Evolutionary conservation across 2,888 invertebrate genomes (phyloP).

Genomic region (Pandemis heparana): DNA sequence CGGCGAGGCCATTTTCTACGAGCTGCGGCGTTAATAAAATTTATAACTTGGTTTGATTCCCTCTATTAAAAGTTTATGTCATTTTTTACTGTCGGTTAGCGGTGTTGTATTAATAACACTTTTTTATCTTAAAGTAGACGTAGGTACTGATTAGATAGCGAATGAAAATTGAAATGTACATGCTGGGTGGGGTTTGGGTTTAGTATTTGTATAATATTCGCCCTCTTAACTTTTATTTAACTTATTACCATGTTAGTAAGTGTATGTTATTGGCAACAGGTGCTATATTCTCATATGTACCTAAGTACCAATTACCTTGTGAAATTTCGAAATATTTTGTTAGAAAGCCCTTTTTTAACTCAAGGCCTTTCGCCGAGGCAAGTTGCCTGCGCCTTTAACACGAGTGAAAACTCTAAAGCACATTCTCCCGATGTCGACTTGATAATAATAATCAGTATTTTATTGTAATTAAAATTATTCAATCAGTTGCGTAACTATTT

Average conservation of each 20-base stretch:
- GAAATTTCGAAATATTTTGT: background rate
- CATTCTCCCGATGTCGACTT: background rate
- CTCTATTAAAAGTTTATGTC: background rate
- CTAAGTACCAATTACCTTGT: background rate
- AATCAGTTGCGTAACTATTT: background rate
- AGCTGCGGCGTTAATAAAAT: background rate
- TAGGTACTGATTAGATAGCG: background rate
- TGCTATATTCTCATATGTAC: too few species aligned
- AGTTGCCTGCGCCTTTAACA: background rate
- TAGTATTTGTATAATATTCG: background rate
- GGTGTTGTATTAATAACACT: slow-evolving; percentile 1
- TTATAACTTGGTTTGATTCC: slow-evolving; percentile 1
- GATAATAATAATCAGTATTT: background rate
- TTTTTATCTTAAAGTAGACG: background rate
- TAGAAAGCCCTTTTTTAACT: background rate
- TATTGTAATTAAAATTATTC: background rate
- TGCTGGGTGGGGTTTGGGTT: background rate
- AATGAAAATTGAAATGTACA: background rate
- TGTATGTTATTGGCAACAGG: too few species aligned
- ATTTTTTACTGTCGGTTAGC: slow-evolving; percentile 3
- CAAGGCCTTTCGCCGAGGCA: background rate
- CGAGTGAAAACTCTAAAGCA: background rate
- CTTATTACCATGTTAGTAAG: too few species aligned
- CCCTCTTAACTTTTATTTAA: background rate
- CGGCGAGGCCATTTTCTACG: background rate